phyloP scores from a whole-genome alignment of 1,140 invertebrate genomes.

The Brachionus koreanus region DNA sequence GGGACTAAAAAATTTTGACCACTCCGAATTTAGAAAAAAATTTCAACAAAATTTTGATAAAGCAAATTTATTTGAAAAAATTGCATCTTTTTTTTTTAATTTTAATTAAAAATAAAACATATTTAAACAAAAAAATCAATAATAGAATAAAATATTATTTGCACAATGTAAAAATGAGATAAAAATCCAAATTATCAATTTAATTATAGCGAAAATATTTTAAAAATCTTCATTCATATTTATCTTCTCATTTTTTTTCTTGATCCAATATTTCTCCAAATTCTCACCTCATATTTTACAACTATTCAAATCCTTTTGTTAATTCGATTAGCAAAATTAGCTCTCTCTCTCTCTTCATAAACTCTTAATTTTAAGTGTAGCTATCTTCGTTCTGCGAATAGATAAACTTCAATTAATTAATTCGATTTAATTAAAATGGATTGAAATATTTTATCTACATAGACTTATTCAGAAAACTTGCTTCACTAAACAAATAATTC shows the following conservation, averaged over 20 bases:
- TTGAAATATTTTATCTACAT: background rate
- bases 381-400: background rate
- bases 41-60: too few relatives aligned
- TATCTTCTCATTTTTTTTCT: background rate
- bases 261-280: background rate
- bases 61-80: too few relatives aligned
- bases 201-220: background rate
- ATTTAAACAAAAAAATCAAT: background rate
- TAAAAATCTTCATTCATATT: background rate
- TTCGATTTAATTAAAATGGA: conserved; percentile 11
- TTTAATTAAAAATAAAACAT: background rate
- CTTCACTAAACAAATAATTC: background rate
- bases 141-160: background rate
- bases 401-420: conserved; percentile 34
- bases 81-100: background rate
- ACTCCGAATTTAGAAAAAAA: too few relatives aligned
- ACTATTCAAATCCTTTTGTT: background rate
- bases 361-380: background rate
- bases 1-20: too few relatives aligned
- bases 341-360: background rate
- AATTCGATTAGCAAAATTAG: background rate
- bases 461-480: background rate
- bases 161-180: background rate
- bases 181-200: background rate
- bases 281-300: background rate